Evolutionary conservation across 2,797 vertebrate species (phyloP).

Genomic region (Crossoptilon crossoptilon): DNA sequence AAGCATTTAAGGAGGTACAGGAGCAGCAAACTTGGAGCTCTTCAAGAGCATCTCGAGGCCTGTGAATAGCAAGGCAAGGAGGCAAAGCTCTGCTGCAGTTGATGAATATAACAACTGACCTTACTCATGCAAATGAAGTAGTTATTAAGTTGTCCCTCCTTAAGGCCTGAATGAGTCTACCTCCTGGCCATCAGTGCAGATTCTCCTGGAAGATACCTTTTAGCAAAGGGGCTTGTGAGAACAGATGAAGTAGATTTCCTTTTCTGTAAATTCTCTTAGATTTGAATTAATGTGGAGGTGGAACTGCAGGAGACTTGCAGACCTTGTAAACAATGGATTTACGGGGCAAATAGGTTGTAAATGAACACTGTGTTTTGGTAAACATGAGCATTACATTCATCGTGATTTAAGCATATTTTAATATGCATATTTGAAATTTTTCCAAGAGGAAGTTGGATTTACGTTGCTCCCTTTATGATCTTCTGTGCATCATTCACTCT

Average conservation of each 20-base stretch:
- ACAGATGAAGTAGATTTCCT: background rate
- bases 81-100: background rate
- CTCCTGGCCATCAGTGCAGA: background rate
- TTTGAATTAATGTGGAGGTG: background rate
- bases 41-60: background rate
- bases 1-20: background rate
- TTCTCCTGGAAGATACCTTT: background rate
- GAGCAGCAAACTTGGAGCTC: background rate
- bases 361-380: background rate
- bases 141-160: background rate
- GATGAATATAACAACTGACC: background rate
- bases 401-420: slow-evolving; percentile 15
- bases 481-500: slow-evolving; percentile 3
- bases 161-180: background rate
- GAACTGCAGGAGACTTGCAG: background rate
- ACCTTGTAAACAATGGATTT: background rate
- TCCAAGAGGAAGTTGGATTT: slow-evolving; percentile 43
- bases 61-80: background rate
- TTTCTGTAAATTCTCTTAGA: background rate
- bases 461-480: slow-evolving; percentile 11
- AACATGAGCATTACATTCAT: background rate
- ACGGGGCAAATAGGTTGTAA: background rate
- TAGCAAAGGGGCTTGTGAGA: accelerated
- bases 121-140: background rate
- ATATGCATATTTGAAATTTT: background rate